Evolutionary conservation across 2,113 vertebrate genomes (phyloP).

Genomic region (Apteryx owenii): DNA sequence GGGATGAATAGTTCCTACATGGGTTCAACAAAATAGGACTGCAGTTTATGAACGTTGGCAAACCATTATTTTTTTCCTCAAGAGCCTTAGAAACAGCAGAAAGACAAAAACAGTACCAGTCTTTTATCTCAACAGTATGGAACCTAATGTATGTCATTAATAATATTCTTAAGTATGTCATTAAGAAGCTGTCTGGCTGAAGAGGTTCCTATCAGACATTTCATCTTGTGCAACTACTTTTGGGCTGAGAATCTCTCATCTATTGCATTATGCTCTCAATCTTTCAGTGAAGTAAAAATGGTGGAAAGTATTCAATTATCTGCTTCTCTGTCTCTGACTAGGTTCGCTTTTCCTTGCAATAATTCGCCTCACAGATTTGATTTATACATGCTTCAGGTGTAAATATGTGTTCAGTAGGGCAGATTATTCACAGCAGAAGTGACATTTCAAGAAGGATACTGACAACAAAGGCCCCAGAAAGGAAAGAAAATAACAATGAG

Average conservation of each 20-base stretch:
- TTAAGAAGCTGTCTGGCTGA: not conserved
- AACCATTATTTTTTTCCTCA: not conserved
- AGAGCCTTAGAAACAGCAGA: not conserved
- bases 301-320: not conserved
- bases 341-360: not conserved
- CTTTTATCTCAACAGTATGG: not conserved
- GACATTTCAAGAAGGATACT: not conserved
- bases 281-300: conserved; percentile 7
- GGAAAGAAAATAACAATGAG: not conserved
- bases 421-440: not conserved
- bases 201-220: conserved; percentile 1
- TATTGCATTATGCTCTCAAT: not conserved
- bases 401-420: not conserved
- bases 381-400: not conserved
- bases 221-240: conserved; percentile 11
- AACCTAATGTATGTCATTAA: not conserved
- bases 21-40: not conserved
- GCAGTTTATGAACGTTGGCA: not conserved
- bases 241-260: not conserved
- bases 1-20: not conserved
- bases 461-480: not conserved
- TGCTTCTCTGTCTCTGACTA: not conserved
- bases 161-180: not conserved
- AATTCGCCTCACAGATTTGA: not conserved
- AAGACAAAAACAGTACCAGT: not conserved